Evolutionary conservation across 1,140 invertebrate genomes (phyloP).

Genomic region (Bacillus rossius): DNA sequence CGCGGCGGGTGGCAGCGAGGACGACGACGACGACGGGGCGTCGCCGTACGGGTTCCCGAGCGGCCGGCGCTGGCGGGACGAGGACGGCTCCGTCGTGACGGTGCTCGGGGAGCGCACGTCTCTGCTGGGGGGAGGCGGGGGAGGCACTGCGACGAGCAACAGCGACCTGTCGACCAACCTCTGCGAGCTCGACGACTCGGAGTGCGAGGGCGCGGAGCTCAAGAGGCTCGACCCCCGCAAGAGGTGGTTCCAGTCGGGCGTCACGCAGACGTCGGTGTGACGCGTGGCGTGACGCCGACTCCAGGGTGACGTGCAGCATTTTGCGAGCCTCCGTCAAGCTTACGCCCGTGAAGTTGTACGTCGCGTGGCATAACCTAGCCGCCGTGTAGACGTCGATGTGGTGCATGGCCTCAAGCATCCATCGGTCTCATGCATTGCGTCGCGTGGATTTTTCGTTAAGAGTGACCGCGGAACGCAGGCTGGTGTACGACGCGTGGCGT

Average conservation of each 20-base stretch:
- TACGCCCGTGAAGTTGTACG: background rate
- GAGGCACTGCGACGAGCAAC: slow-evolving; percentile 67
- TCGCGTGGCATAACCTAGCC: background rate
- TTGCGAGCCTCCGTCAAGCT: background rate
- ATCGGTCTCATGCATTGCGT: no score
- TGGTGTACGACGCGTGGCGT: no score
- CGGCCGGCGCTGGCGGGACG: slow-evolving; percentile 41
- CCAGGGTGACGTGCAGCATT: background rate
- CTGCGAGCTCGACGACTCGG: slow-evolving; percentile 92
- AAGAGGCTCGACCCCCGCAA: slow-evolving; percentile 44
- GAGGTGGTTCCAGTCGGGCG: slow-evolving; percentile 43
- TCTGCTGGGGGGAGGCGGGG: slow-evolving; percentile 56
- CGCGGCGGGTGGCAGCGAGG: slow-evolving; percentile 37
- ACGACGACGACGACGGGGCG: slow-evolving; percentile 49
- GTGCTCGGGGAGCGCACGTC: slow-evolving; percentile 63
- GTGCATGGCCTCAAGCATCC: background rate
- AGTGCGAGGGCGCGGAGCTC: slow-evolving; percentile 55
- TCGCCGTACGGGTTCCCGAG: slow-evolving; percentile 62
- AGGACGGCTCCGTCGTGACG: slow-evolving; percentile 48
- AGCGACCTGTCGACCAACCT: slow-evolving; percentile 83
- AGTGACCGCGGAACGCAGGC: no score
- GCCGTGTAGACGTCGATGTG: background rate
- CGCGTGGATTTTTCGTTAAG: no score
- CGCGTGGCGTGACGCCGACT: slow-evolving; percentile 19
- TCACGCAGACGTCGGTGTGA: slow-evolving; percentile 56